phyloP scores from a whole-genome alignment of 1,140 invertebrate species.

The Platorchestia sp. region DNA sequence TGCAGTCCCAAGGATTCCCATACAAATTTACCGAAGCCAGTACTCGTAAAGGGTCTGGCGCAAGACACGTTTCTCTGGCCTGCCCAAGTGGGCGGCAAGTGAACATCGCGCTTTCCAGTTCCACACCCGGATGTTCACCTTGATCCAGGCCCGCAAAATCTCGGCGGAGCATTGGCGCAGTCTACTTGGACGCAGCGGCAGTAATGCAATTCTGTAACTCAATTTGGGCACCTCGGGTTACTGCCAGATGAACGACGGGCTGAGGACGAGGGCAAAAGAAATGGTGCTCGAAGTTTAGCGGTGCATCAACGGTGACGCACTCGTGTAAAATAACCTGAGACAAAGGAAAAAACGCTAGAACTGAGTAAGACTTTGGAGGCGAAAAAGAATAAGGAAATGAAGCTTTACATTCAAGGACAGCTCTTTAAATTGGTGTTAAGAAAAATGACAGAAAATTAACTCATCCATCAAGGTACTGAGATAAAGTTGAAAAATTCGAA shows the following conservation, averaged over 20 bases:
- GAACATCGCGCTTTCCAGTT: background rate
- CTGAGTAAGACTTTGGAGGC: background rate
- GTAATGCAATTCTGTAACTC: background rate
- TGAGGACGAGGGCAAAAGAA: background rate
- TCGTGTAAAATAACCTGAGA: background rate
- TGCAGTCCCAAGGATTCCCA: too few species aligned
- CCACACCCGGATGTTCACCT: background rate
- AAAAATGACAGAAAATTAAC: background rate
- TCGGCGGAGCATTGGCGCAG: background rate
- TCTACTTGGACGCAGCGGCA: background rate
- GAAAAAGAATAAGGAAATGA: background rate
- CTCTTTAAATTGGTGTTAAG: background rate
- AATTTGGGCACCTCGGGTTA: constrained; percentile 6
- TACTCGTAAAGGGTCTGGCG: background rate
- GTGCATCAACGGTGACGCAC: background rate
- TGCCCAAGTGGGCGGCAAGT: background rate
- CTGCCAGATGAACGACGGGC: background rate
- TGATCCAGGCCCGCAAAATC: background rate
- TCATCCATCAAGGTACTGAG: background rate
- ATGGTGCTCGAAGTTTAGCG: background rate
- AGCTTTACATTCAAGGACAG: background rate
- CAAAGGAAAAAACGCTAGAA: background rate
- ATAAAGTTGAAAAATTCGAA: background rate
- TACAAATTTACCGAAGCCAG: too few species aligned
- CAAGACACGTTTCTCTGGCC: background rate